Evolutionary conservation across 2,797 vertebrate species (phyloP).

Genomic region (Pseudocheirus occidentalis): DNA sequence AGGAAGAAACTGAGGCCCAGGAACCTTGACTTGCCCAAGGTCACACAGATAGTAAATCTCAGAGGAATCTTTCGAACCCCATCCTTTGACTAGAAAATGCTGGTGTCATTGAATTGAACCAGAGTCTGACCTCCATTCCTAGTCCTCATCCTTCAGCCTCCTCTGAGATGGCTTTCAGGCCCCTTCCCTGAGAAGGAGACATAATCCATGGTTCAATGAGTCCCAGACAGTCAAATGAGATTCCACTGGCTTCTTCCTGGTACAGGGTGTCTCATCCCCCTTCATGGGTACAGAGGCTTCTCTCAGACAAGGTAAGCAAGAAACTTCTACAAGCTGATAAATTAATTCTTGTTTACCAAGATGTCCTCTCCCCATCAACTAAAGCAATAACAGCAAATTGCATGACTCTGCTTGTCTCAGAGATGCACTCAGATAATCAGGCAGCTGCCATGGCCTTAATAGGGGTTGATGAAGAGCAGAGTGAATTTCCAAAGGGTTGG

Average conservation of each 20-base stretch:
- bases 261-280: background rate
- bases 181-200: background rate
- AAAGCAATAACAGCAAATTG: conserved; percentile 64
- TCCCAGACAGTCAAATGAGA: background rate
- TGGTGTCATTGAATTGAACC: background rate
- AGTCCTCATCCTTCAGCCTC: background rate
- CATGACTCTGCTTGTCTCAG: conserved; percentile 54
- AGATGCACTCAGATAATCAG: conserved; percentile 76
- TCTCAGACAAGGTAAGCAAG: background rate
- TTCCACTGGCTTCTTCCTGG: background rate
- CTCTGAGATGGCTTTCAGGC: background rate
- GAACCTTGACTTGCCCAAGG: background rate
- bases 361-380: conserved; percentile 75
- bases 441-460: conserved; percentile 5
- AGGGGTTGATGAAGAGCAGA: background rate
- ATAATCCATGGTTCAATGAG: background rate
- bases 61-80: background rate
- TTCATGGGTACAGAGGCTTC: background rate
- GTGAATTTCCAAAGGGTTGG: background rate
- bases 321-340: conserved; percentile 63
- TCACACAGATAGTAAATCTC: background rate
- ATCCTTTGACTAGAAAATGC: background rate
- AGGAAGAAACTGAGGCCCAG: background rate
- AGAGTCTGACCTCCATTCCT: background rate
- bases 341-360: conserved; percentile 82